Percentiles rank a stretch among this genome's conserved stretches.
Conservation (phyloP, 2,113 vertebrate genomes). For the Elaphurus davidianus region DNA sequence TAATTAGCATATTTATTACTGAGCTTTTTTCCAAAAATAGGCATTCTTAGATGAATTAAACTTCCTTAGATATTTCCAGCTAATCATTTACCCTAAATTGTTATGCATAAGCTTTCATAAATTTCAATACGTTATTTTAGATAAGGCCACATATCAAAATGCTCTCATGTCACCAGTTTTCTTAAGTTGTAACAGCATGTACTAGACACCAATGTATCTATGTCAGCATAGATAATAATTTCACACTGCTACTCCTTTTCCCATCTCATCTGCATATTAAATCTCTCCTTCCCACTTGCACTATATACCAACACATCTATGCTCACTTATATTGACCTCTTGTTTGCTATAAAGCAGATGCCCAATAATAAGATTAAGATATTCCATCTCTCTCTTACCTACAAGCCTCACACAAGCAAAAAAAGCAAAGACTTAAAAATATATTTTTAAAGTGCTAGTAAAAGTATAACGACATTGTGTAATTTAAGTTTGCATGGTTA, state of each 20-base stretch:
- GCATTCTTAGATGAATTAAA: neutral
- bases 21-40: neutral
- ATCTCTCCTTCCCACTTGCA: neutral
- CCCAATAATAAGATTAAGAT: neutral
- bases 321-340: accelerated
- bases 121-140: neutral
- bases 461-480: neutral
- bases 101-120: neutral
- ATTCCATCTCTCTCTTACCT: neutral
- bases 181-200: neutral
- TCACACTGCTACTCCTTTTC: neutral
- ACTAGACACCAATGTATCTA: neutral
- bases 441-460: neutral
- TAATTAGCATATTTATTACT: neutral
- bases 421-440: neutral
- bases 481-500: neutral
- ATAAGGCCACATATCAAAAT: neutral
- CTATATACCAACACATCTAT: accelerated
- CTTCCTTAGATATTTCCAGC: neutral
- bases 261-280: neutral
- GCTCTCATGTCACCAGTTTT: neutral
- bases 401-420: neutral
- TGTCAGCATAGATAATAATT: neutral
- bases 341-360: neutral
- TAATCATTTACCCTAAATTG: neutral